Base-by-base conservation (phyloP, 1,140 invertebrate genomes). In the Pissodes strobi region DNA sequence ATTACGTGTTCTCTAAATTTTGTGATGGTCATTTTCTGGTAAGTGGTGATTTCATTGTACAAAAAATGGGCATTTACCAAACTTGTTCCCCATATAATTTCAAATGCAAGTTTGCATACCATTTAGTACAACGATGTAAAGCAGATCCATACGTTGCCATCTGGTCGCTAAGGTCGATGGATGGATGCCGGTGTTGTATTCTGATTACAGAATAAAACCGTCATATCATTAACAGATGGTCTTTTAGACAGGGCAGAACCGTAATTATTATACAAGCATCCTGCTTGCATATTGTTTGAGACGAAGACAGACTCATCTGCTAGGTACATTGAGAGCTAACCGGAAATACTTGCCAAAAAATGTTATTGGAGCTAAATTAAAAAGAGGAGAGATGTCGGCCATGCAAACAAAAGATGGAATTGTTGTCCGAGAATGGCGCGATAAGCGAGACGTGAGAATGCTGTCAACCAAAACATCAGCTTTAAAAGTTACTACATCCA, bases 291-390 rank as follows among this genome's bases (percentile, higher is more conserved):
- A 78, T 49, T 63, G 71, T 67, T 68, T 79, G 67, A 57, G 25
- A 75, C 70, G 53, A 69, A 76, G 71, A 62, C 27, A 66, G 13
- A 66, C 51, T 9, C 64, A 66, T 38, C 21, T 79, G 4, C 67
- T 78, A 63, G 79, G 81, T 57, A 83, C 79, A 61, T 39, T 83
- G 48, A 63, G 74, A 46, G 66, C 69, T 56, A 79, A 78, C 63
- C 65, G 73, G 46, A 69, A 52, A 63, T 79, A 12, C 19, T 48
- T 48, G 21, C 45, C 45, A 22, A 69, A 74, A 51, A 63, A 67
- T 48, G 45, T 48, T 18, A 38, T 38, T 38, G 18, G n/a, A 39
- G 62, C 67, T 30, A 79, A 76, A 61, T 69, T 80, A 61, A 74
- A 75, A 66, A 67, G 61, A 73, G 72, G 76, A 9, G 72, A 81